Evolutionary conservation across 2,888 invertebrate genomes (phyloP).

Genomic region (Seladonia tumulorum): DNA sequence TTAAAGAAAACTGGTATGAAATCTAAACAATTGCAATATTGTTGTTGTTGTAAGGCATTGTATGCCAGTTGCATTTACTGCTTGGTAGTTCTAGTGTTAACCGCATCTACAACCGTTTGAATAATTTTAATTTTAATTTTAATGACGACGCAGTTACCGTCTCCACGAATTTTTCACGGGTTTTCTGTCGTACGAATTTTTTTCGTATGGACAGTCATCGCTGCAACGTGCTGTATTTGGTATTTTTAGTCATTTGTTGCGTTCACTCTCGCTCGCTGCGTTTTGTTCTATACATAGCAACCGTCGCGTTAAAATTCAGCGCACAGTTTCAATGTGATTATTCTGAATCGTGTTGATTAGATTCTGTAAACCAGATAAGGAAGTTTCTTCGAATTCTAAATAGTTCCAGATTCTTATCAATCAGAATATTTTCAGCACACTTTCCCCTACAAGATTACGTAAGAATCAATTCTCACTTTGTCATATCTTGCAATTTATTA

Average conservation of each 20-base stretch:
- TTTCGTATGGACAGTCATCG: too few species aligned
- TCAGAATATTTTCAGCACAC: background rate
- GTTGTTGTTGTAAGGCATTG: too few species aligned
- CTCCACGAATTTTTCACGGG: background rate
- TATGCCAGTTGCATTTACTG: too few species aligned
- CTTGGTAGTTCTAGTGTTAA: too few species aligned
- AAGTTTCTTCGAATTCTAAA: background rate
- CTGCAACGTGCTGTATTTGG: too few species aligned
- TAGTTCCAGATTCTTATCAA: background rate
- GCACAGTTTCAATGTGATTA: background rate
- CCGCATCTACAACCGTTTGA: background rate
- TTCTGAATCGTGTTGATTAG: too few species aligned
- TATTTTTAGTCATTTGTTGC: too few species aligned
- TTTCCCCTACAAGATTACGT: background rate
- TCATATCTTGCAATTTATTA: background rate
- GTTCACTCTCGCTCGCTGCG: background rate
- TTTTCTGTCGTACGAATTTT: background rate
- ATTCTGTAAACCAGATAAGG: background rate
- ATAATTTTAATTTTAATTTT: background rate
- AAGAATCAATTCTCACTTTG: background rate
- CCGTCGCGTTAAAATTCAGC: background rate
- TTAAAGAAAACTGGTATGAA: too few species aligned
- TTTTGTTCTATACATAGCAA: background rate
- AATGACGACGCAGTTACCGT: background rate
- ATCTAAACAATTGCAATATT: too few species aligned